Conservation (phyloP, 2,797 vertebrate genomes). For the Oceanodroma leucorhoa region DNA sequence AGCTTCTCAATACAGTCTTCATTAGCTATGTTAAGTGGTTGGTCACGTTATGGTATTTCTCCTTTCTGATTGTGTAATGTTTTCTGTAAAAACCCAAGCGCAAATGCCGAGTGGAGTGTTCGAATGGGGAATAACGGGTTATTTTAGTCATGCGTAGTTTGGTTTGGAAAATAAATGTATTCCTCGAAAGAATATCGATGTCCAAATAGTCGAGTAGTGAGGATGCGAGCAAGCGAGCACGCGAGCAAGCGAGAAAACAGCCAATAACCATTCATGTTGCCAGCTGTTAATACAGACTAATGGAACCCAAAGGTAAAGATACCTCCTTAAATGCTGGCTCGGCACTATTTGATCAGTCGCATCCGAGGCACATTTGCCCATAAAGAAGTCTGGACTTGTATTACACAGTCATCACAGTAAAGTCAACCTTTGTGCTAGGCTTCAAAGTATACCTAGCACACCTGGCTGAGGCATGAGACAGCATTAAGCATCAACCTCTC, state of each 20-base stretch:
- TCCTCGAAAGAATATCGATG: background rate
- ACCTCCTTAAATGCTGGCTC: background rate
- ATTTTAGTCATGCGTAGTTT: accelerated
- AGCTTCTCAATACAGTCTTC: background rate
- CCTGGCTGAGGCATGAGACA: background rate
- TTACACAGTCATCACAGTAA: background rate
- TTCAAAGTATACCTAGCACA: accelerated
- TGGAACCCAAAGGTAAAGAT: background rate
- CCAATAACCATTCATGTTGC: accelerated
- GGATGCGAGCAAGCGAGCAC: accelerated
- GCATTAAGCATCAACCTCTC: accelerated
- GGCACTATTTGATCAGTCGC: accelerated
- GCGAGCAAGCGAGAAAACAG: background rate
- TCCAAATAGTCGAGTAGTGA: accelerated
- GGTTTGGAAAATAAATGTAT: background rate
- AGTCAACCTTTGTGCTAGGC: background rate
- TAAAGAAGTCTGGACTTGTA: background rate
- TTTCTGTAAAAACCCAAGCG: background rate
- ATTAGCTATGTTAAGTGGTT: background rate
- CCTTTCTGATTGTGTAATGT: background rate
- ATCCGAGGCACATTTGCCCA: accelerated
- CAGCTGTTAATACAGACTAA: background rate
- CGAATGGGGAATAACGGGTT: background rate
- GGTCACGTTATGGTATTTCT: background rate
- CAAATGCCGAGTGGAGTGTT: background rate